Conservation (phyloP, 1,140 invertebrate species). For the Coelopa frigida region DNA sequence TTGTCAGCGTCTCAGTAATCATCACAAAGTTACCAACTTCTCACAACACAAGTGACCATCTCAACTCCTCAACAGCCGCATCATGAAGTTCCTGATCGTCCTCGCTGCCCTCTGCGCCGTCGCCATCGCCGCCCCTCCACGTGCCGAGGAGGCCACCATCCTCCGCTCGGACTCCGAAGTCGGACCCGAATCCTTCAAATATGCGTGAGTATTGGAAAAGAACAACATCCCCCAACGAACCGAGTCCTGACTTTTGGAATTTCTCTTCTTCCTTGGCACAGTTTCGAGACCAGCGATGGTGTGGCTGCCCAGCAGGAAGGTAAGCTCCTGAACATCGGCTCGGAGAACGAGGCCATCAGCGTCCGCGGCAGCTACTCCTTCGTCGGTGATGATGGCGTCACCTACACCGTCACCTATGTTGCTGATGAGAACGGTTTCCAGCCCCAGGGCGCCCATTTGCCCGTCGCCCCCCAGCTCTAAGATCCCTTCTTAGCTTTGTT, state of each 20-base stretch:
- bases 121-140: slow-evolving; percentile 11
- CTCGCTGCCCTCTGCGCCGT: slow-evolving; percentile 13
- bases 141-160: slow-evolving; percentile 26
- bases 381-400: slow-evolving; percentile 53
- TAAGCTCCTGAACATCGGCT: slow-evolving; percentile 48
- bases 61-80: no score
- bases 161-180: slow-evolving; percentile 29
- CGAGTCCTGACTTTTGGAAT: not conserved
- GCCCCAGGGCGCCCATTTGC: slow-evolving; percentile 54
- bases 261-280: not conserved
- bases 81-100: slow-evolving; percentile 36
- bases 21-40: no score
- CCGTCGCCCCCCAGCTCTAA: slow-evolving; percentile 40
- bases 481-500: slow-evolving; percentile 6
- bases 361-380: slow-evolving; percentile 59
- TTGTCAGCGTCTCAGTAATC: no score
- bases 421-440: slow-evolving; percentile 70
- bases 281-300: slow-evolving; percentile 55
- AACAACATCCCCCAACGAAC: not conserved
- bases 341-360: slow-evolving; percentile 39
- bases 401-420: slow-evolving; percentile 53
- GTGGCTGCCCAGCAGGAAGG: slow-evolving; percentile 53
- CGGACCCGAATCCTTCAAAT: slow-evolving; percentile 38
- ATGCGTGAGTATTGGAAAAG: slow-evolving; percentile 27
- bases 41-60: no score